These are phyloP conservation scores for Ceryle rudis DNA, from an alignment of 2,797 vertebrate genomes.

Conservation along the genomic window DNA sequence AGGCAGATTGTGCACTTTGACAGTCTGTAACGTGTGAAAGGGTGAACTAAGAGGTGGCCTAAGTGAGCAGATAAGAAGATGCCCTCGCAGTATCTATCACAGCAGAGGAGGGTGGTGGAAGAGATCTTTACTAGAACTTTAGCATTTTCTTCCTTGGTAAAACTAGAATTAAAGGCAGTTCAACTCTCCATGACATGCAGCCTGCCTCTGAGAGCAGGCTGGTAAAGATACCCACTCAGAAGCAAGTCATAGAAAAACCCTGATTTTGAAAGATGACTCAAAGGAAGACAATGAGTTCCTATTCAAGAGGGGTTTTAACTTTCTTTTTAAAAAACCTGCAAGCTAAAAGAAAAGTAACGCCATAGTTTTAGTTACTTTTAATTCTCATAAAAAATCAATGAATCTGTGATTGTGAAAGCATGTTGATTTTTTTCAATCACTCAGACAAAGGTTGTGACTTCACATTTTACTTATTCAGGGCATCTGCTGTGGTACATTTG, in stretches of 20 bases:
- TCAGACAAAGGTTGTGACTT: constrained; percentile 39
- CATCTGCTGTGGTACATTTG: constrained; percentile 39
- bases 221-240: not conserved
- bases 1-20: not conserved
- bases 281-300: not conserved
- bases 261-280: not conserved
- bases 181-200: not conserved
- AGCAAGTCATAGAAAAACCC: not conserved
- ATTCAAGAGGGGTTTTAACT: not conserved
- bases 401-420: not conserved
- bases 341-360: not conserved
- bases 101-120: not conserved
- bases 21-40: not conserved
- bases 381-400: not conserved
- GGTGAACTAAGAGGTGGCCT: not conserved
- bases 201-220: not conserved
- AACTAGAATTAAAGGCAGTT: not conserved
- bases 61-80: not conserved
- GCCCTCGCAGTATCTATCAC: not conserved
- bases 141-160: not conserved
- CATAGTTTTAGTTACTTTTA: not conserved
- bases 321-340: not conserved
- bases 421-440: not conserved
- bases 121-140: not conserved
- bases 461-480: constrained; percentile 49